Conservation (phyloP, 2,888 invertebrate genomes). For the Hyposoter didymator region DNA sequence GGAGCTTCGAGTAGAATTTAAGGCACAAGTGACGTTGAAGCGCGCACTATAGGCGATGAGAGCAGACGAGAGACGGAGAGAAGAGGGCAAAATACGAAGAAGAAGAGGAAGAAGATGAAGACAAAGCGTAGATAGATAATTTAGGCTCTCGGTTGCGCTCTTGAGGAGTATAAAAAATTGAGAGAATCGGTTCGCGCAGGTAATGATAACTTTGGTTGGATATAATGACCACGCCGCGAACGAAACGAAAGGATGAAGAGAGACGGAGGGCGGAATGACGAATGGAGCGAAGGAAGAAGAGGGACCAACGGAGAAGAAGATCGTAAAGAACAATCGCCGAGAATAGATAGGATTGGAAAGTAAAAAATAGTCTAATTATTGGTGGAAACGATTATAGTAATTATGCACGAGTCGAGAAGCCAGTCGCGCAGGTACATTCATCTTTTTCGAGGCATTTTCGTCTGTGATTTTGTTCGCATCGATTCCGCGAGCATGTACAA, state of each 20-base stretch:
- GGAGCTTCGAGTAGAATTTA: constrained; percentile 42
- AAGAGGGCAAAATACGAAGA: constrained; percentile 49
- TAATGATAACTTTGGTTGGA: constrained; percentile 82
- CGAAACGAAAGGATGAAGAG: constrained; percentile 68
- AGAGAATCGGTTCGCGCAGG: constrained; percentile 72
- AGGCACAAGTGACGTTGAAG: constrained; percentile 57
- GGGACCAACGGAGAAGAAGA: constrained; percentile 25
- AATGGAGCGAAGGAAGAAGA: background rate
- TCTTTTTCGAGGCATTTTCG: constrained; percentile 54
- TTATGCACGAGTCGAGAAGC: constrained; percentile 75
- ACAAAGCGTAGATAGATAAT: constrained; percentile 56
- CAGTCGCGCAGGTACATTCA: constrained; percentile 50
- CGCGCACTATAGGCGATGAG: constrained; percentile 57
- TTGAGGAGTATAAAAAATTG: constrained; percentile 53
- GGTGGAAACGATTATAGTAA: constrained; percentile 84
- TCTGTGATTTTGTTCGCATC: constrained; percentile 55
- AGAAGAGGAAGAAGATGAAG: constrained; percentile 70
- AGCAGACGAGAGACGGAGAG: constrained; percentile 55
- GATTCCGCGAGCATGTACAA: constrained; percentile 1
- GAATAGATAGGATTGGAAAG: constrained; percentile 73
- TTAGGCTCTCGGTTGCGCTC: constrained; percentile 39
- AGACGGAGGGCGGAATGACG: constrained; percentile 26
- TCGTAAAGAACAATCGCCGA: constrained; percentile 58
- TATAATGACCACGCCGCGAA: constrained; percentile 78
- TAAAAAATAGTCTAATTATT: constrained; percentile 84